Evolutionary conservation across 2,797 vertebrate species (phyloP).

Genomic region (Natrix natrix): DNA sequence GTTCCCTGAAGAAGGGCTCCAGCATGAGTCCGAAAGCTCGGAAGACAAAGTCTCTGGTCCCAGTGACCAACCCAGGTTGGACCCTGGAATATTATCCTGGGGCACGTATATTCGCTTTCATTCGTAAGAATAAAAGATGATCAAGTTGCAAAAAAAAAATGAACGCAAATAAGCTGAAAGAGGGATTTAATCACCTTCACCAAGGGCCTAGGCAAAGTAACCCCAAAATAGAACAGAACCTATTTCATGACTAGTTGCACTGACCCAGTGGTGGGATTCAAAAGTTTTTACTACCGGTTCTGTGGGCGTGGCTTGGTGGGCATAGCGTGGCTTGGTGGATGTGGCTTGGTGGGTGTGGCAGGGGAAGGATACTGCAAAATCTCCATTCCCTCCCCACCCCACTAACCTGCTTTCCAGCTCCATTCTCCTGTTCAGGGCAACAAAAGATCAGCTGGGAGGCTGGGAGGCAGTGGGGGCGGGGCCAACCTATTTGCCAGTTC

Average conservation of each 20-base stretch:
- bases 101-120: not conserved
- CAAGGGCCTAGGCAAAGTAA: not conserved
- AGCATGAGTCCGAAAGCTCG: not conserved
- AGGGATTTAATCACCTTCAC: not conserved
- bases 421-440: no score
- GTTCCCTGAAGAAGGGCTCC: not conserved
- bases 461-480: no score
- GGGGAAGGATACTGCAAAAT: no score
- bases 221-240: not conserved
- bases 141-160: not conserved
- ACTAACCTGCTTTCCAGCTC: no score
- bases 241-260: not conserved
- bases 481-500: no score
- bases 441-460: no score
- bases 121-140: not conserved
- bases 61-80: not conserved
- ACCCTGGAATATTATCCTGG: not conserved
- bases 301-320: no score
- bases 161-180: not conserved
- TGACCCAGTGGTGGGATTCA: not conserved
- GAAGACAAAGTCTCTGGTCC: not conserved
- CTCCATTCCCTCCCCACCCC: no score
- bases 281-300: no score
- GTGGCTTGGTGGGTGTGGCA: no score
- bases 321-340: no score